phyloP scores from a whole-genome alignment of 2,113 vertebrate genomes.

The Ceratotherium simum region DNA sequence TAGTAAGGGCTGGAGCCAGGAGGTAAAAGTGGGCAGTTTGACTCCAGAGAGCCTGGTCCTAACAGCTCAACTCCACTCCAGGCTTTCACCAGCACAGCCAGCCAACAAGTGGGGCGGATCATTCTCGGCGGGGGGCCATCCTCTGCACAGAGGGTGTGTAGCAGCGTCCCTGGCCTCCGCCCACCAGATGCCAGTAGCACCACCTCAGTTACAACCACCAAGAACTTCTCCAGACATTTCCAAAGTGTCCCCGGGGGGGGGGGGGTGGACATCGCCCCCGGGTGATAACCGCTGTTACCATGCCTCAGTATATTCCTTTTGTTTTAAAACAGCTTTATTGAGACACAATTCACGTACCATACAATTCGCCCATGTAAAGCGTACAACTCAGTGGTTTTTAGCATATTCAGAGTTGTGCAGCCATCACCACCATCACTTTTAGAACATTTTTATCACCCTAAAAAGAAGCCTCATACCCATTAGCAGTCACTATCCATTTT shows the following conservation, averaged over 20 bases:
- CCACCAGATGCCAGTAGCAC: background rate
- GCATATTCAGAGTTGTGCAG: background rate
- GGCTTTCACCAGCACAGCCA: background rate
- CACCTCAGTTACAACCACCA: background rate
- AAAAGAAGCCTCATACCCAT: too few species aligned
- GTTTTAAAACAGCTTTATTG: background rate
- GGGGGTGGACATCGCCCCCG: background rate
- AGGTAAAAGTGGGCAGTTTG: background rate
- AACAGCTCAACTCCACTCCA: accelerated
- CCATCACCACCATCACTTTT: background rate
- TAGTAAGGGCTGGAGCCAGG: background rate
- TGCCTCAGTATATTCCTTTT: background rate
- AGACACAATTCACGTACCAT: background rate
- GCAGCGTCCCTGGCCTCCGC: background rate
- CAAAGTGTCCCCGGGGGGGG: background rate
- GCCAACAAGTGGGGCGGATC: accelerated
- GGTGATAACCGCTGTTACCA: background rate
- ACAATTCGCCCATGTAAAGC: background rate
- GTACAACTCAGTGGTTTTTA: background rate
- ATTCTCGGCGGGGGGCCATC: too few species aligned
- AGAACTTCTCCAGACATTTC: background rate
- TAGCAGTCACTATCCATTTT: too few species aligned
- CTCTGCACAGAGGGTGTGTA: background rate
- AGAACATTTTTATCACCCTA: background rate
- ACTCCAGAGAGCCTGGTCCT: background rate